Base-by-base conservation (phyloP, 2,113 vertebrate species). In the Oostethus manadensis region DNA sequence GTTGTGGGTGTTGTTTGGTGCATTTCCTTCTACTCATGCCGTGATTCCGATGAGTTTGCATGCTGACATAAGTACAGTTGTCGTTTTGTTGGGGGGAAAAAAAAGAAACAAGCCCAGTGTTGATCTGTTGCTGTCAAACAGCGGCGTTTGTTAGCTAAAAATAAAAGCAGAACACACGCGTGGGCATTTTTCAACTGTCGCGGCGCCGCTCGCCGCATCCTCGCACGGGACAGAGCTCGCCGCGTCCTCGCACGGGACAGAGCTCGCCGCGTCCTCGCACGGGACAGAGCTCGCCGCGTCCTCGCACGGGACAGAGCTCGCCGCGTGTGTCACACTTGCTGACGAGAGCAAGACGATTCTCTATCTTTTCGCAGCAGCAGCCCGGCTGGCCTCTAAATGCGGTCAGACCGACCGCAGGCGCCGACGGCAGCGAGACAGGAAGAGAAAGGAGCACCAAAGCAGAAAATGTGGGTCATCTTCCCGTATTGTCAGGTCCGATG, bases 381-480 rank as follows among this genome's bases (percentile, higher is more conserved):
- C 64, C 60, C 47, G 62, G 43, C 64, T 50, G 69, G 51, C 60
- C 46, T 33, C 62, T 68, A 46, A 66, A 74, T 73, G 77, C 68
- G 67, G 72, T 81, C 80, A 66, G 68, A 73, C 69, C 77, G 77
- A 43, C 78, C 74, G 43, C 69, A 51, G 83, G 82, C 65, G 54
- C 71, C 8, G 16, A 62, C 21, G 20, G 59, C 56, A 54, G 60
- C 29, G 15, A 75, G 74, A 78, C 66, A 63, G 70, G 50, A 67
- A 56, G 48, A 53, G 21, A 42, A 58, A 60, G 61, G 56, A 61
- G 58, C 48, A 62, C 62, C 62, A 58, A 20, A 50, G 51, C 50
- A 68, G 69, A 64, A 64, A 56, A 80, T 81, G 51, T 85, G 74
- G 82, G 84, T 83, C 85, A 86, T 70, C 74, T 64, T 76, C 70